Base-by-base conservation (phyloP, 2,888 invertebrate genomes). In the Sphecodes monilicornis region DNA sequence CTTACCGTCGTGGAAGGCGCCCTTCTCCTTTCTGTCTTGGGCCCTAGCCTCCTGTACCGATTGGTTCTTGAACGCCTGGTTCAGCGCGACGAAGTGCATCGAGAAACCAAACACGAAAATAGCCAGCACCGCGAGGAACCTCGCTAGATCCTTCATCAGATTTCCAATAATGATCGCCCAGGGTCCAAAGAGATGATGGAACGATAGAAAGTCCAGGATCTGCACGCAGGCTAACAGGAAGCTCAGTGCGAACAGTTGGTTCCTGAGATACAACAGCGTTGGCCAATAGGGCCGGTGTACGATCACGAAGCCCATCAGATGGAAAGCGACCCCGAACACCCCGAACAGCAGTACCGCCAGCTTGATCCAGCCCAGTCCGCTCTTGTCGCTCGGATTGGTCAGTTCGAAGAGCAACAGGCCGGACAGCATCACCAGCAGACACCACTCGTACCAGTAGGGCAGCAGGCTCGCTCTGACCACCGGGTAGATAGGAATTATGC, bases 101-200 rank as follows among this genome's bases (percentile, higher is more conserved):
- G 99, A 99, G 95, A 99, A 99, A 83, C 99, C 99, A 92, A 99
- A 98, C 91, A 99, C 98, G 95, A 99, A 99, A 95, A 99, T 99
- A 50, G 98, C 97, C 93, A 99, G 95, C 39, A 99, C 99, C 71
- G 99, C 99, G 86, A 99, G 96, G 95, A 99, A 99, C 93, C 99
- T 96, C n/a, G 98, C 98, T 90, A 99, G 96, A 95, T 99, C 99
- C 95, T 98, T 98, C 97, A 98, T 97, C 79, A 98, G 96, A 95
- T 98, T 98, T 36, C 99, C 98, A 93, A 99, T 99, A 94, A 99
- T 99, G 94, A 99, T 99, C 50, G 99, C 99, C 99, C 99, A 99
- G 0, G 99, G 99, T 71, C 99, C 99, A 94, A 99, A 99, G 32
- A 99, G 96, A 95, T 99, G 99, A 95, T 99, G 99, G 95, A 99